Evolutionary conservation across 2,888 invertebrate genomes (phyloP).

Genomic region (Chamaedrilus cognettii): DNA sequence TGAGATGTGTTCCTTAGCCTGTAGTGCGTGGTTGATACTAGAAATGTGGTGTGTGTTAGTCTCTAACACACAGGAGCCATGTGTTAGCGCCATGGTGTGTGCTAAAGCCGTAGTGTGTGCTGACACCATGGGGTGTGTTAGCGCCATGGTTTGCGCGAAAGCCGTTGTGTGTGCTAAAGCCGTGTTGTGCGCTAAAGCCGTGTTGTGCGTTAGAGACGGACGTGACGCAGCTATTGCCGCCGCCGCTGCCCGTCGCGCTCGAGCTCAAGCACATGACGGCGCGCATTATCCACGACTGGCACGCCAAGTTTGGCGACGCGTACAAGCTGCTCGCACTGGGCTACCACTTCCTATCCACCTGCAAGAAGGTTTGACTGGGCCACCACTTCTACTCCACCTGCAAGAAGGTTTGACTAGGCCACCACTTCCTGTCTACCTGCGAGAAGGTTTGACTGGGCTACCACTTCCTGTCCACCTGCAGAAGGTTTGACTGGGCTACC

Average conservation of each 20-base stretch:
- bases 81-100: too few relatives aligned
- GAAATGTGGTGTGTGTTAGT: too few relatives aligned
- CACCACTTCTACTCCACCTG: constrained; percentile 35
- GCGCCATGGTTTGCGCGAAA: background rate
- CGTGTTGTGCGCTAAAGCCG: background rate
- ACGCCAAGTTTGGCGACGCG: constrained; percentile 60
- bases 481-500: constrained; percentile 43
- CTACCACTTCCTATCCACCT: constrained; percentile 60
- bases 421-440: constrained; percentile 36
- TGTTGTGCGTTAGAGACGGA: too few relatives aligned
- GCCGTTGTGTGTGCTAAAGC: background rate
- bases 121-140: too few relatives aligned
- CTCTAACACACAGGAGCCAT: too few relatives aligned
- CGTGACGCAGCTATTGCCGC: constrained; percentile 61
- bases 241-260: constrained; percentile 61
- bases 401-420: constrained; percentile 50
- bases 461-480: constrained; percentile 41
- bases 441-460: constrained; percentile 50
- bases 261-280: constrained; percentile 60
- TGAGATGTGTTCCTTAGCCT: too few relatives aligned
- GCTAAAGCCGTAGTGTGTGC: too few relatives aligned
- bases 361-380: constrained; percentile 52
- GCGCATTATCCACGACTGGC: constrained; percentile 62
- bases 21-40: too few relatives aligned
- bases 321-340: constrained; percentile 62